phyloP scores from a whole-genome alignment of 2,888 invertebrate species.

The Amorpha juglandis region DNA sequence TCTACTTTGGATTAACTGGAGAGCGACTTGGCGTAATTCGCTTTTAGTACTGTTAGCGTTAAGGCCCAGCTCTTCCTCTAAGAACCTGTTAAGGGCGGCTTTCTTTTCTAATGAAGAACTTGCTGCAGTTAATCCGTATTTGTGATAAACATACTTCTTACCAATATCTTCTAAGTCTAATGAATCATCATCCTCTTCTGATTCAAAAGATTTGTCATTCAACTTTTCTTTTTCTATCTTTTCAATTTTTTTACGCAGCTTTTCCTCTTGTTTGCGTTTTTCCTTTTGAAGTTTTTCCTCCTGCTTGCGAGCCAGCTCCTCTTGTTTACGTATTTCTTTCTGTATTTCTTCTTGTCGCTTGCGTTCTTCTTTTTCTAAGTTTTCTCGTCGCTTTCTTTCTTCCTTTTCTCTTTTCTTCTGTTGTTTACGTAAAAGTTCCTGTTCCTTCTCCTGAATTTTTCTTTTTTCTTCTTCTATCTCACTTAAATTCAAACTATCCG shows the following conservation, averaged over 20 bases:
- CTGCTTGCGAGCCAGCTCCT: slow-evolving; percentile 41
- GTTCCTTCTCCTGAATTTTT: slow-evolving; percentile 34
- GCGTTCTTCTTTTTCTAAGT: slow-evolving; percentile 45
- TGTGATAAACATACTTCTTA: slow-evolving; percentile 66
- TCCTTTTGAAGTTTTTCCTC: slow-evolving; percentile 56
- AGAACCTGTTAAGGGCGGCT: slow-evolving; percentile 59
- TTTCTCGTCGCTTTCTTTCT: slow-evolving; percentile 22
- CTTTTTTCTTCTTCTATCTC: slow-evolving; percentile 33
- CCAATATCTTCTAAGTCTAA: slow-evolving; percentile 73
- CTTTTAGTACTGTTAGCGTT: slow-evolving; percentile 64
- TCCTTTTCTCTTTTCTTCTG: slow-evolving; percentile 40
- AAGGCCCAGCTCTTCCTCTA: slow-evolving; percentile 65
- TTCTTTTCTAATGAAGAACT: slow-evolving; percentile 65
- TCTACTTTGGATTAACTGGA: slow-evolving; percentile 61
- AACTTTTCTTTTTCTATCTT: slow-evolving; percentile 53
- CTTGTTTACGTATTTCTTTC: slow-evolving; percentile 50
- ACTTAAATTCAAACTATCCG: slow-evolving; percentile 30
- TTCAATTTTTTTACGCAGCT: slow-evolving; percentile 49
- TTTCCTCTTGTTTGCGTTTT: slow-evolving; percentile 53
- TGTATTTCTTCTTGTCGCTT: slow-evolving; percentile 53
- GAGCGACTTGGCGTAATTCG: slow-evolving; percentile 69
- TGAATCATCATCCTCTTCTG: slow-evolving; percentile 52
- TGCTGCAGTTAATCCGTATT: slow-evolving; percentile 60
- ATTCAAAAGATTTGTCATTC: slow-evolving; percentile 51
- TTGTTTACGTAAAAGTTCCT: slow-evolving; percentile 27